A percentile compares a stretch with the other conserved stretches of the same genome.
Conservation (phyloP, 2,113 vertebrate species). For the Passer domesticus region DNA sequence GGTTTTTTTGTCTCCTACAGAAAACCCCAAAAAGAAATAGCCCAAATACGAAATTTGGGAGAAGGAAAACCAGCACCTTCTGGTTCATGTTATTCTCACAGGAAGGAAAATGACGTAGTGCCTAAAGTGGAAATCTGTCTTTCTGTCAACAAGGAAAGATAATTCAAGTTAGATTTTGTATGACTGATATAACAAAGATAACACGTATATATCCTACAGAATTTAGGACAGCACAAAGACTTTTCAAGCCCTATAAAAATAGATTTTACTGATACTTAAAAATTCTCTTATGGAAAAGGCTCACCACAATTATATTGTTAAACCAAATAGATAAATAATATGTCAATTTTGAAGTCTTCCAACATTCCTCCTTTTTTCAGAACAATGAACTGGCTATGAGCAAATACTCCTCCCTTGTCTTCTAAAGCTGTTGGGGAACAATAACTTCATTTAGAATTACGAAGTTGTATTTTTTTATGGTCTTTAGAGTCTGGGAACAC, state of each 20-base stretch:
- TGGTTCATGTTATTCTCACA: constrained; percentile 43
- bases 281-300: background rate
- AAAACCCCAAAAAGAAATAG: constrained; percentile 27
- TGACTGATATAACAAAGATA: background rate
- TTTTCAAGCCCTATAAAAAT: background rate
- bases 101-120: background rate
- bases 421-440: background rate
- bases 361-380: background rate
- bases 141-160: constrained; percentile 28
- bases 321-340: background rate
- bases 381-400: background rate
- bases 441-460: background rate
- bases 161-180: background rate
- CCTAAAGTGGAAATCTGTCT: background rate
- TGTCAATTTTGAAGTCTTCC: background rate
- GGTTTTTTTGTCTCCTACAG: background rate
- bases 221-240: background rate
- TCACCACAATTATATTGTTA: background rate
- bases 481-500: background rate
- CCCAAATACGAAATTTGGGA: constrained; percentile 42
- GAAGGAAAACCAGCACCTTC: constrained; percentile 45
- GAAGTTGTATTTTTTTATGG: background rate
- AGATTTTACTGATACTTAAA: background rate
- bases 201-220: background rate
- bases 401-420: background rate